phyloP scores from a whole-genome alignment of 1,140 invertebrate species.

The Littorina saxatilis region DNA sequence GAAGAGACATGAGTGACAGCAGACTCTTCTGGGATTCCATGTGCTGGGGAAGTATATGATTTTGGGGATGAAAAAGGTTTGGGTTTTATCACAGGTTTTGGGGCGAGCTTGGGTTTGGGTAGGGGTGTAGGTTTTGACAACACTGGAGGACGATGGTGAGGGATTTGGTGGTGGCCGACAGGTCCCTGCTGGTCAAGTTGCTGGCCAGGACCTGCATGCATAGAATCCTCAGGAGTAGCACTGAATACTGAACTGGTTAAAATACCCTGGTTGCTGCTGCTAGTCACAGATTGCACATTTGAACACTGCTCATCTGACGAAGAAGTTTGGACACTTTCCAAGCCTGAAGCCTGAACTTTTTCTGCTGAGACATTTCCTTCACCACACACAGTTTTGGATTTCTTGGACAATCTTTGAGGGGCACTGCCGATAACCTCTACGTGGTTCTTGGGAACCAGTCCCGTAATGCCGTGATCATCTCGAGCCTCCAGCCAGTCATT shows the following conservation, averaged over 20 bases:
- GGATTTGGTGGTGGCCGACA: neutral
- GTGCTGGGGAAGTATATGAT: conserved; percentile 33
- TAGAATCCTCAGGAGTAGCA: neutral
- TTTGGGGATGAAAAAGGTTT: conserved; percentile 52
- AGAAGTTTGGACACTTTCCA: no score
- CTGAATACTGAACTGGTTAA: conserved; percentile 21
- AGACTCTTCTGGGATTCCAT: neutral
- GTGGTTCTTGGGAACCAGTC: conserved; percentile 81
- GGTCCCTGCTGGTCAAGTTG: neutral
- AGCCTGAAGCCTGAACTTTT: no score
- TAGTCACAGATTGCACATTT: no score
- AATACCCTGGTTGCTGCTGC: neutral
- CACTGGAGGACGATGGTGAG: no score
- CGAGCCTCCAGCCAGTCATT: conserved; percentile 81
- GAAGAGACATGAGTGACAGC: neutral
- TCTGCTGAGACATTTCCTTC: neutral
- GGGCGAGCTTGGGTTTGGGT: conserved; percentile 55
- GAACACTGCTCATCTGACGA: no score
- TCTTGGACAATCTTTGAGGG: conserved; percentile 29
- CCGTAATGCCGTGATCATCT: conserved; percentile 77
- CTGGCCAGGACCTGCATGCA: neutral
- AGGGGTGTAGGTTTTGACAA: conserved; percentile 15
- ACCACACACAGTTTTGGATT: neutral
- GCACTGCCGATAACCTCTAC: conserved; percentile 79
- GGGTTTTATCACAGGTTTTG: conserved; percentile 62